A percentile compares a stretch with the other conserved stretches of the same genome.
These are phyloP conservation scores for Actenoides hombroni DNA, from an alignment of 2,113 vertebrate genomes.

Conservation along the genomic window DNA sequence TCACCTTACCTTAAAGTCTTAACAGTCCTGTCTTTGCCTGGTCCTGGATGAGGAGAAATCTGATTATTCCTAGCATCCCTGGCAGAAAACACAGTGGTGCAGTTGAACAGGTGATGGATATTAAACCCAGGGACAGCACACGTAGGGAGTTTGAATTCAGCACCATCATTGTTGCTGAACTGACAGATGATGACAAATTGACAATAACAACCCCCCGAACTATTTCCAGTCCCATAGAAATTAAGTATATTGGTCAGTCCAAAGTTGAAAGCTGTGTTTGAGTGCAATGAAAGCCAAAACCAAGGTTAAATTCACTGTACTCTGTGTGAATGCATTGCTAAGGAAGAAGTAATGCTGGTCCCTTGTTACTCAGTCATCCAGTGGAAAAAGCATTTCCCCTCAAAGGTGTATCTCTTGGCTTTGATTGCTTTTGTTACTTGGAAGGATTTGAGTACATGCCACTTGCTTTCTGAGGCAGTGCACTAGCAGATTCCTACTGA, in stretches of 20 bases:
- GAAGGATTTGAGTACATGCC: not conserved
- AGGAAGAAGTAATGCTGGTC: not conserved
- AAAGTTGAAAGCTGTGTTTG: not conserved
- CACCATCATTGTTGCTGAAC: not conserved
- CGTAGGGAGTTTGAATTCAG: not conserved
- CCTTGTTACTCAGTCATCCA: not conserved
- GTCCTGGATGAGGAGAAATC: not conserved
- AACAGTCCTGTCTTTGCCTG: not conserved
- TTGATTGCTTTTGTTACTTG: not conserved
- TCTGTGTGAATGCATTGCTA: not conserved
- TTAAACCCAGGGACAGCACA: not conserved
- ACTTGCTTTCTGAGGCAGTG: not conserved
- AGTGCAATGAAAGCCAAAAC: not conserved
- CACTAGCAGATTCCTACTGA: not conserved
- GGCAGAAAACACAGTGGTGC: not conserved
- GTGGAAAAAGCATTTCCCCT: not conserved
- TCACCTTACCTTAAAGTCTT: not conserved
- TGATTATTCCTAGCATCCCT: not conserved
- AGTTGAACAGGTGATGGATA: not conserved
- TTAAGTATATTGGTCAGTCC: not conserved
- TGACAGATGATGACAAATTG: not conserved
- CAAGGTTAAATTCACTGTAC: not conserved
- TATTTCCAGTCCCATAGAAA: not conserved
- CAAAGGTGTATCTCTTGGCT: not conserved
- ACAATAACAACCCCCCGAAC: not conserved